These are phyloP conservation scores for Lucinisca nassula DNA, from an alignment of 2,888 invertebrate genomes.

Conservation along the genomic window DNA sequence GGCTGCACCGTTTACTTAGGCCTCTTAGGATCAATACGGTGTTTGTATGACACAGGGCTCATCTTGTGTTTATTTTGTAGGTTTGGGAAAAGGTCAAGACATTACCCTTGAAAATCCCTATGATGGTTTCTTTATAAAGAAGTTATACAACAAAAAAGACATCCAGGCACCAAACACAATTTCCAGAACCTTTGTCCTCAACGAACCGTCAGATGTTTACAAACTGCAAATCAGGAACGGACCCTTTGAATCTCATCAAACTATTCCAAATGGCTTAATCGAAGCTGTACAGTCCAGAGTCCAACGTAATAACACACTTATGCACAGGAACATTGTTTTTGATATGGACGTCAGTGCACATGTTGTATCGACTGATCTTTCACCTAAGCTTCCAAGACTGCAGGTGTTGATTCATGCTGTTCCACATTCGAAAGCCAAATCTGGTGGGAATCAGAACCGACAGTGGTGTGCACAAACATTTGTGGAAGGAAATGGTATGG, in stretches of 20 bases:
- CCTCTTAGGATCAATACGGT: too few species aligned
- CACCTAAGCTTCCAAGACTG: constrained; percentile 96
- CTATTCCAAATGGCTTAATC: constrained; percentile 86
- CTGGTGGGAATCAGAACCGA: constrained; percentile 29
- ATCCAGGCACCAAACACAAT: constrained; percentile 88
- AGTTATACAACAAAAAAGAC: constrained; percentile 88
- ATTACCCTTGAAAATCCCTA: constrained; percentile 83
- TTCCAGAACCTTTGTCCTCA: constrained; percentile 96
- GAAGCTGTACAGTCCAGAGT: constrained; percentile 59
- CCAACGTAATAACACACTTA: constrained; percentile 51
- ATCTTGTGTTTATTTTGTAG: too few species aligned
- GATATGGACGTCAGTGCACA: constrained; percentile 96
- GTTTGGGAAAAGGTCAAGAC: constrained; percentile 77
- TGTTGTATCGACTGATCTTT: constrained; percentile 95
- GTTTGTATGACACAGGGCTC: too few species aligned
- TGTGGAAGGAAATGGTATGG: constrained; percentile 88
- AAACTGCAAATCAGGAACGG: constrained; percentile 97
- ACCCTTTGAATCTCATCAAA: constrained; percentile 98
- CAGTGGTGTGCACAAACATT: constrained; percentile 86
- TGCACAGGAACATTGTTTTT: constrained; percentile 76
- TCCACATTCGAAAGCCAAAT: constrained; percentile 54
- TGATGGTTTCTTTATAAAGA: constrained; percentile 86
- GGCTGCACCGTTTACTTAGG: too few species aligned
- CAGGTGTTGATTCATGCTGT: constrained; percentile 96
- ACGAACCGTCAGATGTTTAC: constrained; percentile 96